Conservation (phyloP, 2,113 vertebrate species). For the Halichoerus grypus region DNA sequence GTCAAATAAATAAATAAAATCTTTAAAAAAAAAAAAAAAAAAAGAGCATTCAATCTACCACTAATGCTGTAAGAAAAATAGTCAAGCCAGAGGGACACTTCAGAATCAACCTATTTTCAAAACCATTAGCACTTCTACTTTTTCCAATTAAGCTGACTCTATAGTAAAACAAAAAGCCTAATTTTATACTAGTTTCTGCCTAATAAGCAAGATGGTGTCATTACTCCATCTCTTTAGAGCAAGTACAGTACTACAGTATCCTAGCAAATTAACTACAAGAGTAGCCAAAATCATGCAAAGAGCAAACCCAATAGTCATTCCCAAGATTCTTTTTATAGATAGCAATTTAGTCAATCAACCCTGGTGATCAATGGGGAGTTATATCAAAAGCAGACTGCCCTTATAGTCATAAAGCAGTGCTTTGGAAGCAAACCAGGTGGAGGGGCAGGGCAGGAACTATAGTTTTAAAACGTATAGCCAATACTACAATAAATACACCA, state of each 20-base stretch:
- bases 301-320: neutral
- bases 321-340: neutral
- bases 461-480: neutral
- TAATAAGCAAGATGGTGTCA: neutral
- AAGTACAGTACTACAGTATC: neutral
- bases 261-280: slow-evolving; percentile 6
- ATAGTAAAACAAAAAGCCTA: neutral
- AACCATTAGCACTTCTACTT: neutral
- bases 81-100: neutral
- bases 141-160: neutral
- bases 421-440: neutral
- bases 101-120: neutral
- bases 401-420: neutral
- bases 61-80: neutral
- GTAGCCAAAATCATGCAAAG: neutral
- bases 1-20: too few relatives aligned
- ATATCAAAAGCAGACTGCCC: neutral
- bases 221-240: neutral
- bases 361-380: neutral
- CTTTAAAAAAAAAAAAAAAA: neutral
- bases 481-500: neutral
- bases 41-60: neutral
- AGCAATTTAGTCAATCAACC: neutral
- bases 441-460: neutral
- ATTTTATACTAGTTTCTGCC: neutral